These are phyloP conservation scores for Vespertilio murinus DNA, from an alignment of 2,797 vertebrate genomes.

Conservation along the genomic window DNA sequence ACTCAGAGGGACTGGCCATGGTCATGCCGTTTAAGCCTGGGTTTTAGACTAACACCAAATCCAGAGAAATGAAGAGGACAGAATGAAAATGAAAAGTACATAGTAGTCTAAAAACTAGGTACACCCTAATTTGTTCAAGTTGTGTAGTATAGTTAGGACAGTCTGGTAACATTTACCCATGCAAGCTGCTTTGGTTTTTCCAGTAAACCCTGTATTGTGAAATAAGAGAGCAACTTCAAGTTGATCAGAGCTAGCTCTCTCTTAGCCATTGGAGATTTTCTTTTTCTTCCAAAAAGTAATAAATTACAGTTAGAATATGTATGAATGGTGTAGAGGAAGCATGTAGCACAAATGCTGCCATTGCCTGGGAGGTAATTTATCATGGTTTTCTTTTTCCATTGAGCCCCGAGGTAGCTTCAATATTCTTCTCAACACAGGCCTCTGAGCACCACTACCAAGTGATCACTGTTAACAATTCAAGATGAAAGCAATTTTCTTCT, in stretches of 20 bases:
- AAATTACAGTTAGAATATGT: slow-evolving; percentile 4
- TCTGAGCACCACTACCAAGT: slow-evolving; percentile 51
- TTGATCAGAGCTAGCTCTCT: background rate
- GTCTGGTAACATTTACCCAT: background rate
- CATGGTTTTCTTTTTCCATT: slow-evolving; percentile 35
- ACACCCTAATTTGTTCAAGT: background rate
- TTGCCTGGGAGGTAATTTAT: slow-evolving; percentile 7
- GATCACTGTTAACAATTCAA: slow-evolving; percentile 67
- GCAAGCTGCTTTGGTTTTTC: background rate
- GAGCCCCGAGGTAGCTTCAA: slow-evolving; percentile 67
- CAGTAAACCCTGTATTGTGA: background rate
- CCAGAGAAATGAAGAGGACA: background rate
- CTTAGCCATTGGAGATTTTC: background rate
- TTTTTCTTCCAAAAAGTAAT: background rate
- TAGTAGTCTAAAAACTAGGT: background rate
- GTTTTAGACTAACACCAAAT: background rate
- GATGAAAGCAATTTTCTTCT: slow-evolving; percentile 74
- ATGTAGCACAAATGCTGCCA: background rate
- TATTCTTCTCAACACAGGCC: slow-evolving; percentile 58
- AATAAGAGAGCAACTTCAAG: background rate
- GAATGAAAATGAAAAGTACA: background rate
- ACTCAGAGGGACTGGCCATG: background rate
- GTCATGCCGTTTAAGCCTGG: background rate
- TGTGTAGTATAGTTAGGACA: background rate
- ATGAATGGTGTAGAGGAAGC: slow-evolving; percentile 8